Evolutionary conservation across 2,797 vertebrate species (phyloP), one percentile per base, ranked within the genome.

Genomic region (Brotula barbata): DNA sequence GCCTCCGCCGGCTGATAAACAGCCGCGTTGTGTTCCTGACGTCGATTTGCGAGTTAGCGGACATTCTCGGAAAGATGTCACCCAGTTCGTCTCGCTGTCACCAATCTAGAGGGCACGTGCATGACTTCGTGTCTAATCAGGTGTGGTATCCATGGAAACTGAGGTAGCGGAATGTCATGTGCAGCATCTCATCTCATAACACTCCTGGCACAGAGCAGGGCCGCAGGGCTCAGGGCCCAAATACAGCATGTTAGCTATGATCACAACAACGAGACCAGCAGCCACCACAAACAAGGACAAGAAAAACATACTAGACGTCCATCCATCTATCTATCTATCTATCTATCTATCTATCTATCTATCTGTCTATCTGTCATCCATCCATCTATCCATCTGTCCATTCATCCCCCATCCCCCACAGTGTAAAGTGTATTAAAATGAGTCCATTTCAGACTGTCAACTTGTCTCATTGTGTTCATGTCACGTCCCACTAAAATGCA

Each of bases 131-230:
- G 78, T 81, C 82, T 87, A 88, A 90, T 87, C 86, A 87, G 82
- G 87, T 88, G 78, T 71, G 66, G 88, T 90, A 81, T 73, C 87
- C 89, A 89, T 89, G 88, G 89, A 87, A 90, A 89, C 88, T 84
- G 80, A 75, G 71, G 74, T 80, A 89, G 76, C 75, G 19, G 78
- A 80, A 84, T 79, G 74, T 80, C 81, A 84, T 83, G 77, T 77
- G 60, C 51, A 44, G 75, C 75, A 75, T 77, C 67, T 78, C 31
- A 16, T 84, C 80, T 80, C 68, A 47, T 69, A 74, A 58, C 65
- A 64, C 56, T 70, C 42, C 67, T 72, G 66, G 74, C 80, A 84
- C 74, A 75, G 68, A 67, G 61, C 6, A 8, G 76, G 61, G 71
- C 76, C 73, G 56, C 45, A 13, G 72, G 74, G 66, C 68, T 65